These are phyloP conservation scores for Gortyna flavago DNA, from an alignment of 2,888 invertebrate species.

Conservation along the genomic window DNA sequence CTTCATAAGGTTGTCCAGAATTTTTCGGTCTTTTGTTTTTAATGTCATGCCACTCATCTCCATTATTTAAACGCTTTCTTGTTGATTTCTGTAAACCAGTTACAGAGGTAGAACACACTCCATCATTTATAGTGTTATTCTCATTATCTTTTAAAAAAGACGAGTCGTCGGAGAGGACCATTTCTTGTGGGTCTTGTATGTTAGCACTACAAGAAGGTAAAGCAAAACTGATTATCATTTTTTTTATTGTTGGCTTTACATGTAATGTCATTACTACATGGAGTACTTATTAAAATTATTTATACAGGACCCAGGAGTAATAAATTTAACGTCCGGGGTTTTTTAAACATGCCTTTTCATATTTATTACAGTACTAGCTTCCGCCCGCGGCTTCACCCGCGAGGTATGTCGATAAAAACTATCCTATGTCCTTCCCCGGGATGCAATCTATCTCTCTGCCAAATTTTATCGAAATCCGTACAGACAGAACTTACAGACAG, in stretches of 20 bases:
- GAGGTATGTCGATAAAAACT: too few relatives aligned
- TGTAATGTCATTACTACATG: neutral
- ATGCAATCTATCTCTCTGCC: too few relatives aligned
- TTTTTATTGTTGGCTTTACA: neutral
- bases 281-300: too few relatives aligned
- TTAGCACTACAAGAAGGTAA: neutral
- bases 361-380: too few relatives aligned
- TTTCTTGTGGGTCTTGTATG: neutral
- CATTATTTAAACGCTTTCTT: slow-evolving; percentile 3
- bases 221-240: neutral
- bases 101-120: neutral
- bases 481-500: too few relatives aligned
- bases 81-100: neutral
- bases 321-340: too few relatives aligned
- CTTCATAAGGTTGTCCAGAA: too few relatives aligned
- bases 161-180: neutral
- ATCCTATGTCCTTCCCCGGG: too few relatives aligned
- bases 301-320: too few relatives aligned
- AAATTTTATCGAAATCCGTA: too few relatives aligned
- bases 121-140: neutral
- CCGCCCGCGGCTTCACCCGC: too few relatives aligned
- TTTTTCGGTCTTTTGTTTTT: slow-evolving; percentile 5
- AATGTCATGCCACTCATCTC: neutral
- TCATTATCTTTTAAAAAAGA: neutral
- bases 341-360: too few relatives aligned